These are phyloP conservation scores for Tetraneura akinire DNA, from an alignment of 1,140 invertebrate species.

Conservation along the genomic window DNA sequence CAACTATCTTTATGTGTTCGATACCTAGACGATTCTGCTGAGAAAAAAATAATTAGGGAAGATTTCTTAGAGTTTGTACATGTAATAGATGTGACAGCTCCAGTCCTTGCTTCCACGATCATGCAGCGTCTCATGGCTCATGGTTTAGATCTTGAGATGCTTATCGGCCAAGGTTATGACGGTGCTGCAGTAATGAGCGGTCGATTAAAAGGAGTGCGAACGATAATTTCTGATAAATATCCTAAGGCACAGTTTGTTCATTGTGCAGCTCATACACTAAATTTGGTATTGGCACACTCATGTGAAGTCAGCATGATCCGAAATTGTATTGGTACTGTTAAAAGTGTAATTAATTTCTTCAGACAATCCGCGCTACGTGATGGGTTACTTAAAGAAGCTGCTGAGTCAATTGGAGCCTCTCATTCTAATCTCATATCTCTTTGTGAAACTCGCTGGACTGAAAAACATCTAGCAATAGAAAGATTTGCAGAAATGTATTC, in stretches of 20 bases:
- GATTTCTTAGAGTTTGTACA: constrained; percentile 14
- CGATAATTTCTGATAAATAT: background rate
- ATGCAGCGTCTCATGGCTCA: background rate
- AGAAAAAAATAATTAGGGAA: background rate
- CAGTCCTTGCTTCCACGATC: background rate
- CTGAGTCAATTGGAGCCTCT: background rate
- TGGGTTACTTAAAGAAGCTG: background rate
- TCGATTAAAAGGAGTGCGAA: background rate
- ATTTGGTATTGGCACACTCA: background rate
- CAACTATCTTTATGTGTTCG: background rate
- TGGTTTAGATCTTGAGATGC: background rate
- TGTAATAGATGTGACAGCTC: background rate
- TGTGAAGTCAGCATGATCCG: background rate
- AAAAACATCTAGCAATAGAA: constrained; percentile 10
- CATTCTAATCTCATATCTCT: background rate
- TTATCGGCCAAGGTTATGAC: constrained; percentile 12
- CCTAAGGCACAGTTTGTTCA: background rate
- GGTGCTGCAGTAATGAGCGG: background rate
- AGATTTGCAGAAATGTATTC: background rate
- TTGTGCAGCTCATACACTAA: background rate
- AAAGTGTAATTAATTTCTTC: background rate
- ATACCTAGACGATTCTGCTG: background rate
- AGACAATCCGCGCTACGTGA: background rate
- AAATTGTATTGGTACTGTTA: constrained; percentile 11
- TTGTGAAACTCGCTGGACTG: constrained; percentile 12